Base-by-base conservation (phyloP, 2,113 vertebrate genomes). In the Misgurnus mizolepis region DNA sequence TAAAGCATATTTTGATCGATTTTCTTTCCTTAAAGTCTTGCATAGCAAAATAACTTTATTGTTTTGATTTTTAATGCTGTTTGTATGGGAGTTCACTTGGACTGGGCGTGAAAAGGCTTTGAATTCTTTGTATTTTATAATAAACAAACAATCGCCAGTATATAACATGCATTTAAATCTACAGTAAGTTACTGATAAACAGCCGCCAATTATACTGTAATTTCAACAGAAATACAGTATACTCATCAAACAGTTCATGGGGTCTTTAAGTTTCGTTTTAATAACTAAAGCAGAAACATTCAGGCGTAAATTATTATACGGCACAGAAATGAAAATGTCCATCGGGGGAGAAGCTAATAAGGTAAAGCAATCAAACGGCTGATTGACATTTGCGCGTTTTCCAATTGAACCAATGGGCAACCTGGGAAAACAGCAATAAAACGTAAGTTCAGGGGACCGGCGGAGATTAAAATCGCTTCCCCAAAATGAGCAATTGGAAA, bases 321-420 rank as follows among this genome's bases (percentile, higher is more conserved):
- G 45, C 45, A 11, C 58, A 6, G 12, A 62, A 1, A 12, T 12
- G 41, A 17, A 74, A 7, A 6, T n/a, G 14, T 15, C 5, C 39
- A 18, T 47, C 47, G 55, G n/a, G 55, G 45, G 40, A 22, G 10
- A 74, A 61, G 22, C 17, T 64, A 64, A 64, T 64, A 62, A 61
- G 22, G 22, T 6, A 43, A 75, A 50, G 58, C 11, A 61, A 61
- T 61, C 72, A 58, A 58, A 58, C 17, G 58, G 49, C 47, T 60
- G 14, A 75, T 58, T 75, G 72, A 47, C 72, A 75, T 62, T 75
- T 62, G 43, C 58, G 62, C 47, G 72, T 75, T 64, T 64, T 75
- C 58, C 58, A 62, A 47, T 45, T 75, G 43, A 64, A 64, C 22
- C 22, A 75, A 62, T 39, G 6, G 56, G 58, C 58, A 39, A 64